A percentile compares a stretch with the other conserved stretches of the same genome.
These are phyloP conservation scores for Leptinotarsa defecta DNA, from an alignment of 1,140 invertebrate species.

Conservation along the genomic window DNA sequence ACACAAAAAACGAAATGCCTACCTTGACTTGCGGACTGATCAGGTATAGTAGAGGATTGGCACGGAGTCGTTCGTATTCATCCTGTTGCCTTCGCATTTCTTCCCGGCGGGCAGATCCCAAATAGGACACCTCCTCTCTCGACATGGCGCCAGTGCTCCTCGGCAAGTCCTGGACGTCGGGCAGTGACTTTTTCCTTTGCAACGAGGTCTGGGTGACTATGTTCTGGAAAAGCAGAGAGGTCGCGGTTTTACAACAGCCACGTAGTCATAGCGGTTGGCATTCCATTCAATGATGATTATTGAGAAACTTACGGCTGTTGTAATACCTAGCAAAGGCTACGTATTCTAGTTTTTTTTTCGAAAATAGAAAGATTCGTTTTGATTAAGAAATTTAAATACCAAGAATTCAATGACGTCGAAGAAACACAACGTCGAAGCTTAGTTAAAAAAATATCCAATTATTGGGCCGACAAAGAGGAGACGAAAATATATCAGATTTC, in stretches of 20 bases:
- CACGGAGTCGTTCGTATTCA: conserved; percentile 87
- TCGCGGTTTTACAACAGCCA: neutral
- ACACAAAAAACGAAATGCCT: neutral
- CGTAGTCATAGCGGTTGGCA: neutral
- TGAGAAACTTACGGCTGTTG: too few relatives aligned
- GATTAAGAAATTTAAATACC: too few relatives aligned
- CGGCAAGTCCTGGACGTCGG: conserved; percentile 85
- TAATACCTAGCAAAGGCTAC: too few relatives aligned
- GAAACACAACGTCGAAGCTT: too few relatives aligned
- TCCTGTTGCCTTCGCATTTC: conserved; percentile 90
- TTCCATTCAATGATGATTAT: too few relatives aligned
- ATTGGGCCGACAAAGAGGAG: too few relatives aligned
- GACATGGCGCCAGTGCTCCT: conserved; percentile 80
- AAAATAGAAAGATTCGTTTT: too few relatives aligned
- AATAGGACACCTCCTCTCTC: conserved; percentile 90
- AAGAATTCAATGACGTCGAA: too few relatives aligned
- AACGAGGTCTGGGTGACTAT: conserved; percentile 60
- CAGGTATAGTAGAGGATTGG: conserved; percentile 92
- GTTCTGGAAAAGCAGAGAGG: conserved; percentile 42
- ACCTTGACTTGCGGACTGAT: conserved; percentile 97
- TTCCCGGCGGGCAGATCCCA: conserved; percentile 91
- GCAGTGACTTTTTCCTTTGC: conserved; percentile 92
- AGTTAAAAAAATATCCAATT: too few relatives aligned
- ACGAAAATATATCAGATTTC: too few relatives aligned
- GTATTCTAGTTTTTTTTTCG: too few relatives aligned